These are phyloP conservation scores for Enteromius treurensis DNA, from an alignment of 2,797 vertebrate species.

Conservation along the genomic window DNA sequence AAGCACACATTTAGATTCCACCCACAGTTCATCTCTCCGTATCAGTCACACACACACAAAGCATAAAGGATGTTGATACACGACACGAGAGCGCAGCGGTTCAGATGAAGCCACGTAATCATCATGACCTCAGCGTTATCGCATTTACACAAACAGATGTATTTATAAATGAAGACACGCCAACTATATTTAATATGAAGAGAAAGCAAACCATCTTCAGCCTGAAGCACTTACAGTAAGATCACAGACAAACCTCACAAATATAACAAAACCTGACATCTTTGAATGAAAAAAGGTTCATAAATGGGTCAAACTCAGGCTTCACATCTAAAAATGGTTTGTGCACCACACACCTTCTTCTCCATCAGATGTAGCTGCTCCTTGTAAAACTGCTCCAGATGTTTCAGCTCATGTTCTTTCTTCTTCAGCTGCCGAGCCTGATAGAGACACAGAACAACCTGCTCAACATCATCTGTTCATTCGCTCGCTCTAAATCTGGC, in stretches of 20 bases:
- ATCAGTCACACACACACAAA: not conserved
- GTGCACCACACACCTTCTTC: constrained; percentile 80
- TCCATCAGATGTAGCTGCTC: constrained; percentile 88
- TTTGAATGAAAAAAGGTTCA: constrained; percentile 1
- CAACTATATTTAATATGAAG: not conserved
- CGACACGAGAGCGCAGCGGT: not conserved
- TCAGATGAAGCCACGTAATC: not conserved
- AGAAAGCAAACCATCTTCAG: not conserved
- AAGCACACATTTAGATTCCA: constrained; percentile 47
- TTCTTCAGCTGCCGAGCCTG: constrained; percentile 78
- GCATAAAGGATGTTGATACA: constrained; percentile 1
- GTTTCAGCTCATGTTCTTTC: constrained; percentile 83
- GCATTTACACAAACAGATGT: not conserved
- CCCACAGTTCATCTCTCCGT: constrained; percentile 2
- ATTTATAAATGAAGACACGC: constrained; percentile 10
- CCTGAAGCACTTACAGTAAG: not conserved
- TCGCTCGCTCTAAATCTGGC: not conserved
- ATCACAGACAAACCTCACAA: not conserved
- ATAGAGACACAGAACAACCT: constrained; percentile 22
- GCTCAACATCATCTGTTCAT: not conserved
- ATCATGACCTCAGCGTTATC: not conserved
- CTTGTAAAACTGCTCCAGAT: constrained; percentile 82
- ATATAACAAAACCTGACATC: not conserved
- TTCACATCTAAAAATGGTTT: not conserved
- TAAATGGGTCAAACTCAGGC: not conserved